These are phyloP conservation scores for Papilio demoleus DNA, from an alignment of 2,888 invertebrate species.

Conservation along the genomic window DNA sequence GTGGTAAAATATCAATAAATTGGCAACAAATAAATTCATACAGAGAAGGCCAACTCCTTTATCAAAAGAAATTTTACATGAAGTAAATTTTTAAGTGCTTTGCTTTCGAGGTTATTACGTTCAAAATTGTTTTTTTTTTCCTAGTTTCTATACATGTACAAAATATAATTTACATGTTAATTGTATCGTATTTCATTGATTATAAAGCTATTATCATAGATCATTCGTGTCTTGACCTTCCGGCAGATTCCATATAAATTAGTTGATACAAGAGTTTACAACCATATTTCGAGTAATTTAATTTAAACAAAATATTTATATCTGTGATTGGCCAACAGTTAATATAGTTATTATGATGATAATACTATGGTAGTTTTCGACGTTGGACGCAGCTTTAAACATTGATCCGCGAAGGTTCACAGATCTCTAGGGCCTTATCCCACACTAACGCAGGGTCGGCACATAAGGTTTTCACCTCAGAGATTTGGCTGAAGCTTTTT, in stretches of 20 bases:
- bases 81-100: conserved; percentile 33
- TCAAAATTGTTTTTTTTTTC: conserved; percentile 1
- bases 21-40: conserved; percentile 46
- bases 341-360: too few species aligned
- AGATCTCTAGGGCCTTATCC: too few species aligned
- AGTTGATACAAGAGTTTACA: conserved; percentile 9
- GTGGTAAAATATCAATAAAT: conserved; percentile 43
- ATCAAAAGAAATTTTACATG: conserved; percentile 45
- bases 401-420: too few species aligned
- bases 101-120: conserved; percentile 40
- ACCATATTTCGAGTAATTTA: conserved; percentile 11
- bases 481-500: too few species aligned
- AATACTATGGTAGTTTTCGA: too few species aligned
- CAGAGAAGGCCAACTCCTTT: conserved; percentile 46
- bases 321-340: too few species aligned
- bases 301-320: conserved; percentile 13
- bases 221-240: conserved; percentile 32
- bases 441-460: too few species aligned
- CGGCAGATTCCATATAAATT: conserved; percentile 29
- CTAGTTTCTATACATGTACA: background rate
- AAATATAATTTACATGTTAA: conserved; percentile 22
- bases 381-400: too few species aligned
- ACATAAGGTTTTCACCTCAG: too few species aligned
- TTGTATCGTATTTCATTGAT: conserved; percentile 23
- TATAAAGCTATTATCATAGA: conserved; percentile 29